These are phyloP conservation scores for Yponomeuta evonymella DNA, from an alignment of 2,888 invertebrate species.

Conservation along the genomic window DNA sequence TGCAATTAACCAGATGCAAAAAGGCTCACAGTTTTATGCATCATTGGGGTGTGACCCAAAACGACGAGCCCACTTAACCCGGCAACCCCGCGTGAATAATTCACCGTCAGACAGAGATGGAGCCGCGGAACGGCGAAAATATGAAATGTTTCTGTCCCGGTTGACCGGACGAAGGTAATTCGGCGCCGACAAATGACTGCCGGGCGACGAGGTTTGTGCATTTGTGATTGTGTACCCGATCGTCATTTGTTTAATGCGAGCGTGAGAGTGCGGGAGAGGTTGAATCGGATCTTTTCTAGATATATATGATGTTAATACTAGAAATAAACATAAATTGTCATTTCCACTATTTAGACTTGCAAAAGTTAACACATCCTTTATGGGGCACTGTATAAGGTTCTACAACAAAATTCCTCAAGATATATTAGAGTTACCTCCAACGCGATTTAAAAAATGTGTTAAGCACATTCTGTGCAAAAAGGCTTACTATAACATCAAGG, in stretches of 20 bases:
- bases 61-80: constrained; percentile 4
- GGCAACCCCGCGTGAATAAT: constrained; percentile 54
- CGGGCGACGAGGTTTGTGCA: constrained; percentile 4
- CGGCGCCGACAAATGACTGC: constrained; percentile 35
- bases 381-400: no score
- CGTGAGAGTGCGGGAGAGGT: neutral
- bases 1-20: no score
- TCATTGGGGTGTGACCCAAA: neutral
- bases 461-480: no score
- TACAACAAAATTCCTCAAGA: no score
- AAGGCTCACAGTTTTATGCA: neutral
- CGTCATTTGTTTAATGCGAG: constrained; percentile 26
- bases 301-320: no score
- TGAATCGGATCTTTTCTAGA: no score
- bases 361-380: no score
- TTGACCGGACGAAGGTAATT: constrained; percentile 24
- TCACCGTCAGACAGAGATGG: constrained; percentile 60
- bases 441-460: no score
- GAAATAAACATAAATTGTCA: no score
- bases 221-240: neutral
- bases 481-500: no score
- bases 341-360: no score
- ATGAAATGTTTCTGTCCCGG: constrained; percentile 61
- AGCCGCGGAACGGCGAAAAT: constrained; percentile 62
- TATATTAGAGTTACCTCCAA: no score